phyloP scores from a whole-genome alignment of 2,888 invertebrate species.

The Rhaphigaster nebulosa region DNA sequence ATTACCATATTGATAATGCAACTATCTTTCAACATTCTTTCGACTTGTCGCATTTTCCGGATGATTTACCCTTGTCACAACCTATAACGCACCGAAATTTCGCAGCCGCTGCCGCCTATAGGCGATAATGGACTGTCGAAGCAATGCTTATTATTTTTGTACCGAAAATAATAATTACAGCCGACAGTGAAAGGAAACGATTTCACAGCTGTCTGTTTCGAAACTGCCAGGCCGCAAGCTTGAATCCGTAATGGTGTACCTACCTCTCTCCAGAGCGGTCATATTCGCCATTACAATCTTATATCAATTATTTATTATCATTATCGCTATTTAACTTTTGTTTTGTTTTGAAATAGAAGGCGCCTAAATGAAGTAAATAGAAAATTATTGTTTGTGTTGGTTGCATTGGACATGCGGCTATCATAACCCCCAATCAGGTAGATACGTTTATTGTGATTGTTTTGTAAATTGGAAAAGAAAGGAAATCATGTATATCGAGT shows the following conservation, averaged over 20 bases:
- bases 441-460: neutral
- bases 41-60: neutral
- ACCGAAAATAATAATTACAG: conserved; percentile 42
- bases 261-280: neutral
- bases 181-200: conserved; percentile 24
- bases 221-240: conserved; percentile 40
- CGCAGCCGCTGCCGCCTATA: neutral
- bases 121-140: conserved; percentile 39
- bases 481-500: neutral
- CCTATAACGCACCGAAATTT: neutral
- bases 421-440: neutral
- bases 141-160: conserved; percentile 11
- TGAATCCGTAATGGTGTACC: conserved; percentile 30
- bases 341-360: neutral
- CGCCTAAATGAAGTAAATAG: neutral
- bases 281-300: neutral
- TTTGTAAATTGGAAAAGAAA: neutral
- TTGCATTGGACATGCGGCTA: neutral
- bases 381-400: neutral
- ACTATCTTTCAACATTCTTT: neutral
- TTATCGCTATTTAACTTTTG: neutral
- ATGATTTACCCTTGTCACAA: neutral
- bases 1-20: neutral
- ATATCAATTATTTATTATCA: conserved; percentile 14
- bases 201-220: conserved; percentile 47